These are phyloP conservation scores for Sminthopsis crassicaudata DNA, from an alignment of 2,113 vertebrate genomes.

Conservation along the genomic window DNA sequence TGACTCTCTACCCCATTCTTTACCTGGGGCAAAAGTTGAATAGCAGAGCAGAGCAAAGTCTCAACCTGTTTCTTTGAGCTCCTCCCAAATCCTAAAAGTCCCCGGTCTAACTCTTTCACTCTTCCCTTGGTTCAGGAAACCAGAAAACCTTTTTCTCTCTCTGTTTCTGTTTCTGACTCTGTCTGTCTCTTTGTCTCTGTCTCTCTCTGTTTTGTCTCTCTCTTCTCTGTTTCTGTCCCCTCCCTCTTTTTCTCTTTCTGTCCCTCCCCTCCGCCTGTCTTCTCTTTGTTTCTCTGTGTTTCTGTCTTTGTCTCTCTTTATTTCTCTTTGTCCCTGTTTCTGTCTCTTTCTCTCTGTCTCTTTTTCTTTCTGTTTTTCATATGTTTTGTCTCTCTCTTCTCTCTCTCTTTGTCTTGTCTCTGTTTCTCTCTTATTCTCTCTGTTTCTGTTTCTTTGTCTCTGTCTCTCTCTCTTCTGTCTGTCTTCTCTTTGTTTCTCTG, in stretches of 20 bases:
- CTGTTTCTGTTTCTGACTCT: too few relatives aligned
- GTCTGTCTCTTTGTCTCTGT: too few relatives aligned
- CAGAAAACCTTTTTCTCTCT: too few relatives aligned
- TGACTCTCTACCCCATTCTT: not conserved
- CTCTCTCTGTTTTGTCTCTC: too few relatives aligned
- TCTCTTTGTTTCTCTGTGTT: too few relatives aligned
- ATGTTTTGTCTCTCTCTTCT: not conserved
- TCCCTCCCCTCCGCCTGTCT: too few relatives aligned
- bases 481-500: too few relatives aligned
- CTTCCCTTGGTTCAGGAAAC: too few relatives aligned
- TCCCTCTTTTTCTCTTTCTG: rapidly evolving
- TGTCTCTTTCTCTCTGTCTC: not conserved
- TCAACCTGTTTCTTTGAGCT: not conserved
- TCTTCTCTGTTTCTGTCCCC: too few relatives aligned
- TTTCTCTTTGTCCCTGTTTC: not conserved
- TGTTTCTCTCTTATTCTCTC: not conserved
- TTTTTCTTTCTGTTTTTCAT: too few relatives aligned
- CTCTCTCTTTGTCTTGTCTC: too few relatives aligned
- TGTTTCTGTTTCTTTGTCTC: not conserved
- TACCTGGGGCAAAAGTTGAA: not conserved
- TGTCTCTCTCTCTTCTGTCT: not conserved
- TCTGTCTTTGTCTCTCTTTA: too few relatives aligned
- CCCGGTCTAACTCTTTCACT: not conserved
- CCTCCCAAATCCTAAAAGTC: not conserved
- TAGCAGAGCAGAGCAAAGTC: not conserved